Percentiles rank a stretch among this genome's conserved stretches.
phyloP scores from a whole-genome alignment of 92 coral and sea anemone species.

The Meandrina meandrites region DNA sequence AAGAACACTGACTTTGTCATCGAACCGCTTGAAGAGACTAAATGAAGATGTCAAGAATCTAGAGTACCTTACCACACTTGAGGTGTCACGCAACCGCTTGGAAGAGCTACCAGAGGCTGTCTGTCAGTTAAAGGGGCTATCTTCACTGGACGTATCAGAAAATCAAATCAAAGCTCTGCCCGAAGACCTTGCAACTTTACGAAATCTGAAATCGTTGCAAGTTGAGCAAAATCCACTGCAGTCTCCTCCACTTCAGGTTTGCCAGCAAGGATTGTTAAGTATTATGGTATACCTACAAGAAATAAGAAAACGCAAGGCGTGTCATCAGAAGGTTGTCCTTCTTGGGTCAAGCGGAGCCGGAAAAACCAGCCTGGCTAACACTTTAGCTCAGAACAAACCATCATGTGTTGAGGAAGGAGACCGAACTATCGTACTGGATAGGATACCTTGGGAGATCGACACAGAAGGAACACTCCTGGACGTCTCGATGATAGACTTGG shows the following conservation, averaged over 20 bases:
- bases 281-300: conserved; percentile 39
- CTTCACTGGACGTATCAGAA: neutral
- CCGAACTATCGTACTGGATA: conserved; percentile 67
- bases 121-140: neutral
- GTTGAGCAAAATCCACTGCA: conserved; percentile 37
- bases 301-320: conserved; percentile 31
- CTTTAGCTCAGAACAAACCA: conserved; percentile 40
- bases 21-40: neutral
- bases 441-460: conserved; percentile 57
- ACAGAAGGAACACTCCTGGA: conserved; percentile 48
- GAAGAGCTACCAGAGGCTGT: neutral
- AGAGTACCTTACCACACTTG: neutral
- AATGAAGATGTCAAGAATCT: neutral
- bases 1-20: neutral
- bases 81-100: neutral
- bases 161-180: neutral
- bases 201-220: conserved; percentile 29
- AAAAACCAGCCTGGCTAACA: conserved; percentile 63
- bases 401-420: conserved; percentile 50
- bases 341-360: conserved; percentile 71
- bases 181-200: neutral
- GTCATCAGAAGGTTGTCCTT: conserved; percentile 61
- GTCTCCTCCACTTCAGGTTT: conserved; percentile 45
- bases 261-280: conserved; percentile 56
- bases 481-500: conserved; percentile 65